Evolutionary conservation across 2,113 vertebrate genomes (phyloP).

Genomic region (Sphaerodactylus townsendi): DNA sequence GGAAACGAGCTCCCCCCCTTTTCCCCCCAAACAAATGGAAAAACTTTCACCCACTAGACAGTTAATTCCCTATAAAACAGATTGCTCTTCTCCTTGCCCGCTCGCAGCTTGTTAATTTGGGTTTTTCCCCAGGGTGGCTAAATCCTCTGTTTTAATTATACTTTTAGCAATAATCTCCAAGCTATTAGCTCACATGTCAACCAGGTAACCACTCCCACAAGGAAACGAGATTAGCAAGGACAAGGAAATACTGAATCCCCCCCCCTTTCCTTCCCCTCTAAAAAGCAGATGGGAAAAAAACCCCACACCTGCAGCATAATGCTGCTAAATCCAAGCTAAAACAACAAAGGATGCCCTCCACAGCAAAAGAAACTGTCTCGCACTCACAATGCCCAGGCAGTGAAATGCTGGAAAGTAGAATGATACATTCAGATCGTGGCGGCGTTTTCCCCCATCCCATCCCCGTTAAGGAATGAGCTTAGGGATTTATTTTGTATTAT

Average conservation of each 20-base stretch:
- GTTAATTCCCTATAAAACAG: slow-evolving; percentile 24
- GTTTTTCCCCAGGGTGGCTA: slow-evolving; percentile 1
- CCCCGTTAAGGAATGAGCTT: slow-evolving; percentile 37
- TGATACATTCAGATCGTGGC: slow-evolving; percentile 5
- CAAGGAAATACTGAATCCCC: slow-evolving; percentile 54
- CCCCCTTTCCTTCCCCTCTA: neutral
- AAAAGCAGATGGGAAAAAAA: neutral
- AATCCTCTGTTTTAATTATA: slow-evolving; percentile 47
- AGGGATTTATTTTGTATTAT: slow-evolving; percentile 40
- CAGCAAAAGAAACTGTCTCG: slow-evolving; percentile 18
- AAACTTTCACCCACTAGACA: slow-evolving; percentile 41
- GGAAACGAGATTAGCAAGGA: slow-evolving; percentile 57
- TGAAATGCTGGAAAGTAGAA: neutral
- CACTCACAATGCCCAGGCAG: slow-evolving; percentile 20
- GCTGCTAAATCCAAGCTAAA: slow-evolving; percentile 52
- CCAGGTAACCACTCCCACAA: slow-evolving; percentile 65
- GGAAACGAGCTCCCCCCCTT: slow-evolving; percentile 6
- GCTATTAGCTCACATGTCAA: slow-evolving; percentile 61
- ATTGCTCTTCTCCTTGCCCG: neutral
- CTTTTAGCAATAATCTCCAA: slow-evolving; percentile 47
- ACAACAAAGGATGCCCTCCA: slow-evolving; percentile 63
- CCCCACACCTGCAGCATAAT: slow-evolving; percentile 70
- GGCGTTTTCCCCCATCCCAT: neutral
- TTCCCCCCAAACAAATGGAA: slow-evolving; percentile 24
- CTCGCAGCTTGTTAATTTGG: slow-evolving; percentile 57